These are phyloP conservation scores for Silurus lanzhouensis DNA, from an alignment of 2,797 vertebrate species.

Conservation along the genomic window DNA sequence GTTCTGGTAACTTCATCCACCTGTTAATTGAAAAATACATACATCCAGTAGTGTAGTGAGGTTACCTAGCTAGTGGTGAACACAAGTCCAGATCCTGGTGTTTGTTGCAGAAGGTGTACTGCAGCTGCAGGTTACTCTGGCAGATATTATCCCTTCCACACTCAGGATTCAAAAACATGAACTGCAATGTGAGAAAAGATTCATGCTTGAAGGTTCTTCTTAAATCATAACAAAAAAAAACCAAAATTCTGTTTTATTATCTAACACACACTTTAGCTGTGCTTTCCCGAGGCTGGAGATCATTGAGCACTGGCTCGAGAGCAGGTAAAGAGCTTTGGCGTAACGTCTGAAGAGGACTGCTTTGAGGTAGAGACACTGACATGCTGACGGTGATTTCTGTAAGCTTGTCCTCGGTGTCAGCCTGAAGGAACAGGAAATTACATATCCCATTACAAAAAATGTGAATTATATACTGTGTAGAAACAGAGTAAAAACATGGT, in stretches of 20 bases:
- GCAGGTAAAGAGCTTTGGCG: constrained; percentile 67
- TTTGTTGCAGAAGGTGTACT: constrained; percentile 82
- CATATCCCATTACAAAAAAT: not conserved
- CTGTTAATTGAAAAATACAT: not conserved
- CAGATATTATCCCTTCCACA: constrained; percentile 87
- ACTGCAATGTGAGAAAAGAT: constrained; percentile 62
- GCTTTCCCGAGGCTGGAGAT: constrained; percentile 73
- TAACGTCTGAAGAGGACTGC: constrained; percentile 59
- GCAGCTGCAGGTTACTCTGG: constrained; percentile 85
- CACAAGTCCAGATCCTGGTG: constrained; percentile 73
- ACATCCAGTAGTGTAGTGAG: not conserved
- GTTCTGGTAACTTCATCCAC: too few relatives aligned
- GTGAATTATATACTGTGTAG: not conserved
- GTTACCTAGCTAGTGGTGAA: constrained; percentile 79
- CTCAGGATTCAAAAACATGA: constrained; percentile 84
- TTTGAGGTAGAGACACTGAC: constrained; percentile 71
- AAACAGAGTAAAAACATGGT: too few relatives aligned
- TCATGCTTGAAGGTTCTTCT: not conserved
- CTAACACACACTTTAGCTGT: constrained; percentile 31
- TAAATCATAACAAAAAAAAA: not conserved
- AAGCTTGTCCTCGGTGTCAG: constrained; percentile 82
- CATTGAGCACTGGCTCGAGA: constrained; percentile 79
- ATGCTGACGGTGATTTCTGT: constrained; percentile 81
- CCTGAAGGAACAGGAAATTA: constrained; percentile 64
- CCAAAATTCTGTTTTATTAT: too few relatives aligned